phyloP scores from a whole-genome alignment of 37 sponge, comb jelly and placozoan genomes.

The Agelas oroides region DNA sequence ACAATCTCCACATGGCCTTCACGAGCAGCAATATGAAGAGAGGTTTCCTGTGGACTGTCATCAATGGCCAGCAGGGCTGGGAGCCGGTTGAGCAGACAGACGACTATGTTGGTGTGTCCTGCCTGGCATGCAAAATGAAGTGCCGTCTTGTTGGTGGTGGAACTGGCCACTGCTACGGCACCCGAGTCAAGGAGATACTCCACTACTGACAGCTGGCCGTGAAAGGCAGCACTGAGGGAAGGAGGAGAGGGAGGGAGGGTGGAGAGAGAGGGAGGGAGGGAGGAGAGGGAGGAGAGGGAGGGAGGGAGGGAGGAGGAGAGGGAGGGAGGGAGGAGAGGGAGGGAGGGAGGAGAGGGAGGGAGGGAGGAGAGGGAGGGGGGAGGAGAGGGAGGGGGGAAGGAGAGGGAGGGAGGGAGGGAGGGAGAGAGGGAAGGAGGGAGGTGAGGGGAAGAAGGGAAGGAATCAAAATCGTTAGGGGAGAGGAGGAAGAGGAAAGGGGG shows the following conservation, averaged over 20 bases:
- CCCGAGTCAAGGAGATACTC: conserved; percentile 56
- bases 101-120: conserved; percentile 55
- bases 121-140: conserved; percentile 59
- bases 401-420: background rate
- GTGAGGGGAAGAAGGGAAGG: too few species aligned
- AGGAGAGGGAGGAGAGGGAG: background rate
- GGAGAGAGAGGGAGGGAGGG: background rate
- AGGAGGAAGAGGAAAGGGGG: too few species aligned
- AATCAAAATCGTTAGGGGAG: too few species aligned
- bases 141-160: conserved; percentile 56
- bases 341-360: too few species aligned
- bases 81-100: conserved; percentile 44
- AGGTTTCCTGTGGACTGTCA: conserved; percentile 52
- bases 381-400: conserved; percentile 22
- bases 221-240: conserved; percentile 44
- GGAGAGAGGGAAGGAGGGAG: too few species aligned
- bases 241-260: background rate
- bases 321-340: background rate
- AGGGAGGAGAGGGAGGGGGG: background rate
- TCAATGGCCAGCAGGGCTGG: conserved; percentile 58
- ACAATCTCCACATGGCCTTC: conserved; percentile 61
- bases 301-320: conserved; percentile 7
- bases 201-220: conserved; percentile 55
- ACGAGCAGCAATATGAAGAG: conserved; percentile 72
- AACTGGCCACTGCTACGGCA: conserved; percentile 41